Base-by-base conservation (phyloP, 2,888 invertebrate genomes). In the Metalampra italica region DNA sequence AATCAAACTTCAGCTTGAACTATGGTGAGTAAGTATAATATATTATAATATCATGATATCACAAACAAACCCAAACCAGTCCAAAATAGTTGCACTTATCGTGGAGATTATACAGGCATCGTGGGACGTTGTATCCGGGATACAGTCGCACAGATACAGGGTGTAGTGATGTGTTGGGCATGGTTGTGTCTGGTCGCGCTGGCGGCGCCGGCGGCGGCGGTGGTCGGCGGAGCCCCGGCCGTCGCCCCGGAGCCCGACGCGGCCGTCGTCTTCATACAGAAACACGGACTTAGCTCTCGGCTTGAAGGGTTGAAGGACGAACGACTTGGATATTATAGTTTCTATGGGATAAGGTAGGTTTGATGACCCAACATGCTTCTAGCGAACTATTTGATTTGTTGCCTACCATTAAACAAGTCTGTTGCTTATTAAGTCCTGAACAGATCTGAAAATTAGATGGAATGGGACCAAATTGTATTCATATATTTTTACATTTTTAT, bases 171-270 rank as follows among this genome's bases (percentile, higher is more conserved):
- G 78, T 60, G 53, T 60, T 67, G 61, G 54, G 51, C 60, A 54
- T 66, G 64, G 62, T 64, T 55, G 50, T 63, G 52, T 49, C 42
- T 50, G 15, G 34, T 57, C 54, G 51, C 60, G 62, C 51, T 54
- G 43, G 61, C 53, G 51, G 54, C 53, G 13, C 78, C 78, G 2
- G 74, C 68, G 13, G 62, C 52, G 14, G 84, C 78, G 0, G 87
- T 95, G 64, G 94, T 95, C 1, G 95, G 95, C 0, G 95, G 95
- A 0, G 79, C 72, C 4, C 90, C 91, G 0, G 92, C 94, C 0
- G 91, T 92, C 30, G 78, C 91, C 2, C 94, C 95, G 0, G 93
- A 94, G 42, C 90, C 91, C 7, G 94, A 94, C 66, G 94, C 94
- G 55, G 94, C 95, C 0, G 92, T 93, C 1, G 91, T 94, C 0